Evolutionary conservation across 2,888 invertebrate genomes (phyloP), one percentile per base, ranked within the genome.

Genomic region (Gonocerus acuteangulatus): DNA sequence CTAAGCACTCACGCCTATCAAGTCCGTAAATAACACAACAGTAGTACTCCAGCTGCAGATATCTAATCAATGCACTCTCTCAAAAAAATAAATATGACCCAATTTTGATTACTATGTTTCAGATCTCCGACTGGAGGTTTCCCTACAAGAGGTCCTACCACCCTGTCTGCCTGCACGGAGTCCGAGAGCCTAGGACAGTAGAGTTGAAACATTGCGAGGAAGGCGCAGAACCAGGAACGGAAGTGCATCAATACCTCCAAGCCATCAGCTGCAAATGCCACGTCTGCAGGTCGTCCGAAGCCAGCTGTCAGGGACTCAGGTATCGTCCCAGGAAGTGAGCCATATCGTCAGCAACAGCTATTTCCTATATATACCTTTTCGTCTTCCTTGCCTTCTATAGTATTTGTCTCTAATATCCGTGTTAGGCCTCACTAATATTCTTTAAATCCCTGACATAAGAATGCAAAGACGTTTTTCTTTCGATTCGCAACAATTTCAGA

Each of bases 51-150:
- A n/a, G n/a, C n/a, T n/a, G n/a, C n/a, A n/a, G n/a, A n/a, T n/a
- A n/a, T n/a, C n/a, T n/a, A n/a, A n/a, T n/a, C n/a, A n/a, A n/a
- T n/a, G n/a, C n/a, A n/a, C n/a, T n/a, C n/a, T n/a, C n/a, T n/a
- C n/a, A n/a, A n/a, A n/a, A n/a, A n/a, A n/a, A n/a, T n/a, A n/a
- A n/a, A n/a, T n/a, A n/a, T n/a, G n/a, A n/a, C n/a, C n/a, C n/a
- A n/a, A n/a, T n/a, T n/a, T n/a, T n/a, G n/a, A n/a, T n/a, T n/a
- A n/a, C n/a, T 27, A 36, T 66, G 32, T 65, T 65, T 1, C 72
- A 89, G 88, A 84, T 86, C 67, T 84, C 89, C 0, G 90, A 92
- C 75, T 92, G 89, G 86, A 83, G 87, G 72, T 90, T 92, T 72
- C 92, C 92, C 0, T 92, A 84, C 75, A 92, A 91, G 73, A 82